These are phyloP conservation scores for Acropora yongei DNA, from an alignment of 64 coral and sea anemone genomes.

Conservation along the genomic window DNA sequence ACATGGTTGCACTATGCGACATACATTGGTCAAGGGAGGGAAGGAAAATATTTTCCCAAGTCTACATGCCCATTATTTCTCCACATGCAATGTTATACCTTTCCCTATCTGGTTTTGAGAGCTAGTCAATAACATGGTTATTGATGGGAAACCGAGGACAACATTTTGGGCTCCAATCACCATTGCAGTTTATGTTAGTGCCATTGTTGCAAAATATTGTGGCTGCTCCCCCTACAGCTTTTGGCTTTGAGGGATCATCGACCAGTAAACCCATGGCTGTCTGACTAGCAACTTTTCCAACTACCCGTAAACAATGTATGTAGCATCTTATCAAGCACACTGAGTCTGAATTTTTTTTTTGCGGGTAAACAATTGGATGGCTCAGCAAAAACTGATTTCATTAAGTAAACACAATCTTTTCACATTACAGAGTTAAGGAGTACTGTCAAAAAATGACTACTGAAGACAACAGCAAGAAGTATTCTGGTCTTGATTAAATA, in stretches of 20 bases:
- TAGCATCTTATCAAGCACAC: background rate
- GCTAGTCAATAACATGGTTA: constrained; percentile 1
- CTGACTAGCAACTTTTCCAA: background rate
- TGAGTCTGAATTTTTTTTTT: background rate
- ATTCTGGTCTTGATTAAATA: constrained; percentile 3
- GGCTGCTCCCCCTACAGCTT: constrained; percentile 19
- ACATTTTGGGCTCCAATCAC: constrained; percentile 10
- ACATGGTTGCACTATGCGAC: background rate
- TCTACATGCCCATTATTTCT: too few species aligned
- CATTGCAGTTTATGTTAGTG: constrained; percentile 16
- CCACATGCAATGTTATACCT: too few species aligned
- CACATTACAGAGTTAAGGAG: too few species aligned
- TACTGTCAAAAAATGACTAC: too few species aligned
- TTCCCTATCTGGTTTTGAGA: background rate
- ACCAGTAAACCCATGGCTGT: constrained; percentile 6
- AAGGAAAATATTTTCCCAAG: too few species aligned
- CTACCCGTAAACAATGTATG: background rate
- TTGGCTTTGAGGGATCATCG: background rate
- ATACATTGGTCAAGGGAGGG: background rate
- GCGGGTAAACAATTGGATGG: too few species aligned
- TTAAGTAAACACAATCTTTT: too few species aligned
- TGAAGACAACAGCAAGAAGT: background rate
- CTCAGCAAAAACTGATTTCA: too few species aligned
- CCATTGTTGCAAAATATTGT: constrained; percentile 35
- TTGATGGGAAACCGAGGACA: constrained; percentile 30